Conservation (phyloP, 2,888 invertebrate species). For the Lochmaea crataegi region DNA sequence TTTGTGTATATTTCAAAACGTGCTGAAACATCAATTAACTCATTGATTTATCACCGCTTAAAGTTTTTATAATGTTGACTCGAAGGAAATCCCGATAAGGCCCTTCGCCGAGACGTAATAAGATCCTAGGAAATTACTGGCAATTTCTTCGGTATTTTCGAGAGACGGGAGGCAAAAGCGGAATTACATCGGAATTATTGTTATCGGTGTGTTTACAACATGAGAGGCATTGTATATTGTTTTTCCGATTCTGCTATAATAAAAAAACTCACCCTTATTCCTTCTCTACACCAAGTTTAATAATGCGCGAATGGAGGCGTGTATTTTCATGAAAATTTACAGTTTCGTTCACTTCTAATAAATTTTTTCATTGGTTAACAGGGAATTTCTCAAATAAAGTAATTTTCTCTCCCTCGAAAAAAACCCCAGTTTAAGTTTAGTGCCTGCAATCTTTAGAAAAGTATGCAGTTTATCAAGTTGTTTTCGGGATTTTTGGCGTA, state of each 20-base stretch:
- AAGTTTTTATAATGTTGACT: conserved; percentile 21
- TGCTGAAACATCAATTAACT: background rate
- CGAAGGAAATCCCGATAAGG: conserved; percentile 19
- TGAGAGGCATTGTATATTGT: conserved; percentile 8
- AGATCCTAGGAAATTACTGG: conserved; percentile 20
- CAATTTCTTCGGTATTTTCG: conserved; percentile 16
- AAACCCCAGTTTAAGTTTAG: no score
- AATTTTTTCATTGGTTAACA: no score
- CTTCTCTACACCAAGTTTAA: no score
- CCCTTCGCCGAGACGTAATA: conserved; percentile 16
- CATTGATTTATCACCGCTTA: conserved; percentile 1
- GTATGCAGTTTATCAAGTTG: no score
- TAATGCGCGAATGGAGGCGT: no score
- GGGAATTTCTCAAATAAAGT: no score
- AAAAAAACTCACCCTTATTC: no score
- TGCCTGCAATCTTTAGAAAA: no score
- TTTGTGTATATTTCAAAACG: background rate
- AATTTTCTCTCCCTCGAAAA: no score
- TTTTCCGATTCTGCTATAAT: background rate
- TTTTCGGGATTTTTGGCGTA: no score
- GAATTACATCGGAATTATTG: conserved; percentile 21
- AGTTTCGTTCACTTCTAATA: background rate
- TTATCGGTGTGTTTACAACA: conserved; percentile 22
- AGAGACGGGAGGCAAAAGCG: conserved; percentile 3
- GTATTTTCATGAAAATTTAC: no score